Percentiles rank a stretch among this genome's conserved stretches.
phyloP scores from a whole-genome alignment of 2,113 vertebrate genomes.

The Columbina picui region DNA sequence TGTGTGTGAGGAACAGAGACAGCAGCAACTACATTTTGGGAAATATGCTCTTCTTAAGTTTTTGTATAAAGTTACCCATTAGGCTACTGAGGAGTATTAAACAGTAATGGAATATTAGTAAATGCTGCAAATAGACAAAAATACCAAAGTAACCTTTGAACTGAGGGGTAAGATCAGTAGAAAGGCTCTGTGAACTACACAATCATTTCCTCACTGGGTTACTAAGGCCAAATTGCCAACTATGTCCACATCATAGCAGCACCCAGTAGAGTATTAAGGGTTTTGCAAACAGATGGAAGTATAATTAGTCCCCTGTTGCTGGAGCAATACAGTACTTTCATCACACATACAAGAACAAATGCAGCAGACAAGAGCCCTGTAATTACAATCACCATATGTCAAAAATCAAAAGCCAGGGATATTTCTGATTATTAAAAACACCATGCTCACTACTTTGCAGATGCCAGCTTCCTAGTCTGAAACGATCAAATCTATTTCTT shows the following conservation, averaged over 20 bases:
- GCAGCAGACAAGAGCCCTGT: not conserved
- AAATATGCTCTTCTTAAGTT: not conserved
- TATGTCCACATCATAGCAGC: not conserved
- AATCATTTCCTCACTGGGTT: not conserved
- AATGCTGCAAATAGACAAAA: not conserved
- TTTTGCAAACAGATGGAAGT: not conserved
- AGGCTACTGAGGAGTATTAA: not conserved
- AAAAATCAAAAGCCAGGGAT: conserved; percentile 16
- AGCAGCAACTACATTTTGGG: not conserved
- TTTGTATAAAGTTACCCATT: not conserved
- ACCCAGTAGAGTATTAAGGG: not conserved
- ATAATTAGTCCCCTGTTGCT: not conserved
- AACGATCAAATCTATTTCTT: not conserved
- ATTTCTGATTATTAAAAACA: conserved; percentile 34
- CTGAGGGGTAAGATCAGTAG: not conserved
- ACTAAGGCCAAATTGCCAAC: not conserved
- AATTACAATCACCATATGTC: not conserved
- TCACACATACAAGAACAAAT: not conserved
- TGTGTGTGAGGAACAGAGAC: not conserved
- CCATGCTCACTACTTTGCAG: not conserved
- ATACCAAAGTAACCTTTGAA: not conserved
- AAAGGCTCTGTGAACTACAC: not conserved
- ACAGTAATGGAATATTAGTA: not conserved
- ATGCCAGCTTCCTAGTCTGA: not conserved
- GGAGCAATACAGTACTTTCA: not conserved